phyloP scores from a whole-genome alignment of 2,797 vertebrate genomes.

The Pteropus rufus region DNA sequence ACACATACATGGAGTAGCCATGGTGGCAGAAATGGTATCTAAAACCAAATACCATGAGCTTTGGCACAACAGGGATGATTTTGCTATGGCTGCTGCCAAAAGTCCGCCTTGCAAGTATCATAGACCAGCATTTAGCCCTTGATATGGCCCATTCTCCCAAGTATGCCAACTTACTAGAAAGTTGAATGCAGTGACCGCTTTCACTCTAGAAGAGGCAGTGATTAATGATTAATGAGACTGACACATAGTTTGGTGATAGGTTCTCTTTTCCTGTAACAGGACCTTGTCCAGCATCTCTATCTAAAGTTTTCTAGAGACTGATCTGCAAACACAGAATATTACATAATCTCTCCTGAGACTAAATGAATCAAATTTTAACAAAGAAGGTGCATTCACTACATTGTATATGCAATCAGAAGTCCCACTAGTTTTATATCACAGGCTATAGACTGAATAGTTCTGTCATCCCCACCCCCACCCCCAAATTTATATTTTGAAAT shows the following conservation, averaged over 20 bases:
- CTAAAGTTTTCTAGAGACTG: background rate
- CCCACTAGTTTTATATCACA: background rate
- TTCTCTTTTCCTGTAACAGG: background rate
- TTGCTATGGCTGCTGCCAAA: background rate
- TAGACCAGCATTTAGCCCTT: background rate
- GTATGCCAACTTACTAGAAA: background rate
- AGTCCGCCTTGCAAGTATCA: background rate
- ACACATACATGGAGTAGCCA: background rate
- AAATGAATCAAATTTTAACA: background rate
- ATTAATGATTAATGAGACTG: background rate
- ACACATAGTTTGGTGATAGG: background rate
- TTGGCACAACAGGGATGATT: background rate
- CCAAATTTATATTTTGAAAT: background rate
- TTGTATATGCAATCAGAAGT: accelerated
- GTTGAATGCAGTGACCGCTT: background rate
- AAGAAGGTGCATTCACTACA: background rate
- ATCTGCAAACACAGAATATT: background rate
- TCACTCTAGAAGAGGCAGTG: background rate
- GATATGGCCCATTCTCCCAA: background rate
- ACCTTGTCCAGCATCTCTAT: background rate
- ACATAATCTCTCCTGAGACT: background rate
- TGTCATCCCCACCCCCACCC: too few relatives aligned
- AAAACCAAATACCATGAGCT: background rate
- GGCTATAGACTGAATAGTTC: background rate
- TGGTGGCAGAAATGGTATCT: background rate